Evolutionary conservation across 2,797 vertebrate genomes (phyloP), one percentile per base, ranked within the genome.

Genomic region (Phalanger gymnotis): DNA sequence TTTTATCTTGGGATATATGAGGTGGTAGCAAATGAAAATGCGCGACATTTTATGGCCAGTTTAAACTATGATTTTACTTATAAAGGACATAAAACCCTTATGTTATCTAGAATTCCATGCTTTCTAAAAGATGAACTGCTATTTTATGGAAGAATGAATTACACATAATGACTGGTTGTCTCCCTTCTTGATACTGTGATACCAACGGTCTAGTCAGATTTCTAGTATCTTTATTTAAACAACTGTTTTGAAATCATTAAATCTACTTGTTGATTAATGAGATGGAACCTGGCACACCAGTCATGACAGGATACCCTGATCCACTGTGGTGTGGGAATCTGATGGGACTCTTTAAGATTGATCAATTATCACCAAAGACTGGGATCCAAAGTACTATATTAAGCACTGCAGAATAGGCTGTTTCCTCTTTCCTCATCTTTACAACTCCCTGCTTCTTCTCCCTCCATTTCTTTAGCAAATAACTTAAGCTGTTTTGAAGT

Each of bases 1-100:
- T 93, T 91, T 93, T 94, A 89, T 54, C 94, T 93, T 92, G 52
- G 90, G n/a, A 94, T 96, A 93, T 53, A 94, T 95, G 58, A 94
- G 94, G 89, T 93, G 92, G 81, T 92, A 96, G 90, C 91, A 95
- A 94, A 95, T 91, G 92, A 94, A 97, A 96, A 91, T 96, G 66
- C 93, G 22, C 40, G 22, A 31, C 87, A 47, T 96, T 40, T 30
- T 94, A n/a, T 57, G n/a, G 90, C 47, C 94, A 94, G 40, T 87
- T 47, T 96, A 90, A 96, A 52, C 92, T 92, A 91, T 54, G 92
- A 54, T 52, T 95, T 97, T 95, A 95, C 95, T 96, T 94, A 61
- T 53, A 96, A 97, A 91, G 94, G 92, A 54, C n/a, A n/a, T 53
- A 66, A 95, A 95, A 94, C 51, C 95, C 66, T 31, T 96, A 5